These are phyloP conservation scores for Chelon labrosus DNA, from an alignment of 2,797 vertebrate species.

Conservation along the genomic window DNA sequence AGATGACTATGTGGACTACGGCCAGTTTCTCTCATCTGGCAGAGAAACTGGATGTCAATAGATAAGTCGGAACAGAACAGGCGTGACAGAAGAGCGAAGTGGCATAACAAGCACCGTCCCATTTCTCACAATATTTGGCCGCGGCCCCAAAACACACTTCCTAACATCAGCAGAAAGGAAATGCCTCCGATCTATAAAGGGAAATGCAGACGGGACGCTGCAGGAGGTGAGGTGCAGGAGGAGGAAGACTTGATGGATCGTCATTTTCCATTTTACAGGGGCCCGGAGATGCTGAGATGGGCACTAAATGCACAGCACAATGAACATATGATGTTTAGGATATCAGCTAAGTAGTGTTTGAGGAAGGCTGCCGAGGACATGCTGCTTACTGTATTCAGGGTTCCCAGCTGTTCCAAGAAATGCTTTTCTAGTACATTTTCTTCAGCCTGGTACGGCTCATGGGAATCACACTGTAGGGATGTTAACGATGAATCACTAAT, in stretches of 20 bases:
- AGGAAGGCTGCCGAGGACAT: background rate
- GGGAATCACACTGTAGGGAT: background rate
- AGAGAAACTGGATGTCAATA: conserved; percentile 7
- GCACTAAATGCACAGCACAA: background rate
- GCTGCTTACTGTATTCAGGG: background rate
- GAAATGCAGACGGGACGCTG: conserved; percentile 49
- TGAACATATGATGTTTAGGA: conserved; percentile 14
- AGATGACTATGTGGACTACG: too few species aligned
- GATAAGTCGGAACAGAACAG: conserved; percentile 23
- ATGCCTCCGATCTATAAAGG: conserved; percentile 63
- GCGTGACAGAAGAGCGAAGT: conserved; percentile 15
- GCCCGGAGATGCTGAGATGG: conserved; percentile 16
- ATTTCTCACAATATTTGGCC: conserved; percentile 66
- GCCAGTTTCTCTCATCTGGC: too few species aligned
- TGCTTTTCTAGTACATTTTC: background rate
- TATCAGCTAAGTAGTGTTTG: background rate
- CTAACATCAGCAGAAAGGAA: conserved; percentile 78
- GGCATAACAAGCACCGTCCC: conserved; percentile 41
- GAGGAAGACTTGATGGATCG: conserved; percentile 41
- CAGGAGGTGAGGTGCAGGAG: conserved; percentile 17
- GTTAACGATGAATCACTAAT: background rate
- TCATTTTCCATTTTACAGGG: conserved; percentile 34
- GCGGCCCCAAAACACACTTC: conserved; percentile 57
- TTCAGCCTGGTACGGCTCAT: background rate
- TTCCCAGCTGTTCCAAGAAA: background rate